Base-by-base conservation (phyloP, 2,797 vertebrate species). In the Microctenopoma steveboyesi region DNA sequence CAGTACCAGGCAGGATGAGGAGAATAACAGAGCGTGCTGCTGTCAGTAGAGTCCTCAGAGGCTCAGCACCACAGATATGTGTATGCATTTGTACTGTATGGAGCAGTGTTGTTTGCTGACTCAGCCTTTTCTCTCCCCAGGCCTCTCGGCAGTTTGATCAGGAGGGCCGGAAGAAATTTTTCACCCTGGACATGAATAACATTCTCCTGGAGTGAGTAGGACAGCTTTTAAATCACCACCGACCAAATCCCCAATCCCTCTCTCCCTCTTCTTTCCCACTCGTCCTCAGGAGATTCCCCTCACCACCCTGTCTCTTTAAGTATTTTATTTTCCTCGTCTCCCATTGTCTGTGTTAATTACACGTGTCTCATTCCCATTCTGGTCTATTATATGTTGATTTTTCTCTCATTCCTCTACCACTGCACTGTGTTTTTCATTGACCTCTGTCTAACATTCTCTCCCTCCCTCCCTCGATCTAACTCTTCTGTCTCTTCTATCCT, bases 111-210 rank as follows among this genome's bases (percentile, higher is more conserved):
- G 70, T 43, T 16, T 85, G 79, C 87, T 91, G 86, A 92, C 85
- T 89, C 83, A 57, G 62, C 76, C 51, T 76, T 79, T 78, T 86
- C 69, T 71, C 52, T 54, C 69, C 63, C 42, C 91, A 99, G 97
- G 97, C 96, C 61, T 96, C 96, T 61, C 96, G 96, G 89, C 95
- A 96, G 93, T 97, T 97, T 94, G 97, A 98, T 94, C 95, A 96
- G 92, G 97, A 98, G 94, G 96, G 97, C 91, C 96, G 97, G 82
- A 98, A 99, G 94, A 99, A 98, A 89, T 98, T 98, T 92, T 99
- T 99, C 93, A 98, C 97, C 1, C 93, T 97, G 90, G 97, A 99
- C 91, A 98, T 98, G 95, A 99, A 98, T 94, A 97, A 98, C 93
- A 98, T 98, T 92, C 94, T 99, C 69, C 93, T 97, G 83, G 97